Evolutionary conservation across 2,113 vertebrate species (phyloP), one percentile per base, ranked within the genome.

Genomic region (Cepphus grylle): DNA sequence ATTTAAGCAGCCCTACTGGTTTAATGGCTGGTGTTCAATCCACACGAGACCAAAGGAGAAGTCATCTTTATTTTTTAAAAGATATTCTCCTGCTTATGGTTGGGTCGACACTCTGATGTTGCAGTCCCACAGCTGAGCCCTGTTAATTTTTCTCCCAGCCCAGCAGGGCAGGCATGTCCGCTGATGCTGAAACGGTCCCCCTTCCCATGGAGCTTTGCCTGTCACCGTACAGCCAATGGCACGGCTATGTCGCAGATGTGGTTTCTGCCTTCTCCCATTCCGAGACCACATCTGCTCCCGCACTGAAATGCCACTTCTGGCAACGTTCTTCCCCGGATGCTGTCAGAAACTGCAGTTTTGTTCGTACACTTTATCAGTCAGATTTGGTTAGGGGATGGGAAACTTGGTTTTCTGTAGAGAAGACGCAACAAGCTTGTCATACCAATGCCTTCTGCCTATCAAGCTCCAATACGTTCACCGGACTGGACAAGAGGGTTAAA

Each of bases 101-200:
- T 81, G 59, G 66, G 42, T 70, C 1, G 2, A 40, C 83, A 14
- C 53, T 94, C 83, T 61, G 85, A 34, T 79, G 70, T 77, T 71
- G 65, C 79, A 94, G 43, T 53, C 59, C 74, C 90, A 81, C 94
- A 95, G 96, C 97, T 96, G 94, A 97, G 94, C 94, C 93, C 94
- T 52, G 93, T 94, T 97, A 90, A 95, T 97, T 97, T 96, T 96
- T 95, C 86, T 84, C 88, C 74, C 53, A 97, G 94, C 83, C 86
- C 94, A 95, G 96, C 86, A 81, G 93, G 87, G 89, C 59, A 62
- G 72, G 70, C 93, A 81, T 74, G 70, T 74, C 96, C 9, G 8
- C 89, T 65, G 90, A 87, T 83, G 88, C 94, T 92, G 90, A 81
- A 96, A 96, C 20, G 69, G 94, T 95, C 81, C 72, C 55, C 40